phyloP scores from a whole-genome alignment of 2,797 vertebrate genomes.

The Garrulus glandarius region DNA sequence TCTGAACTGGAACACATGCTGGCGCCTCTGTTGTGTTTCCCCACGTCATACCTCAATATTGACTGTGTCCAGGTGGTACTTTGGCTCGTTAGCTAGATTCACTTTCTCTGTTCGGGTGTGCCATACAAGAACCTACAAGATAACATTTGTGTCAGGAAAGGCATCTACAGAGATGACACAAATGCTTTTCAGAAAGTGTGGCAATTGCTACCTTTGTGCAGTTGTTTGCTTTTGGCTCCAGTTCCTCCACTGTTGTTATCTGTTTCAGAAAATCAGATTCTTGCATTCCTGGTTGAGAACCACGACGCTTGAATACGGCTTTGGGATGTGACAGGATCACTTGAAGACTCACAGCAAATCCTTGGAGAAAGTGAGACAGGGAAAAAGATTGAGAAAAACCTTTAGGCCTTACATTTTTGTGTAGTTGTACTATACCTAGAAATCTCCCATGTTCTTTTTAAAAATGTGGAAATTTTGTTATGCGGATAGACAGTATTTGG shows the following conservation, averaged over 20 bases:
- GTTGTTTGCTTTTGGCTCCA: constrained; percentile 96
- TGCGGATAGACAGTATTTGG: background rate
- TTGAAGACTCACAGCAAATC: constrained; percentile 95
- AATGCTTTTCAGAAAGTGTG: background rate
- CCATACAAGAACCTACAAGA: constrained; percentile 93
- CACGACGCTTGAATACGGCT: constrained; percentile 92
- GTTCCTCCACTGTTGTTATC: constrained; percentile 92
- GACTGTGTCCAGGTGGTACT: constrained; percentile 88
- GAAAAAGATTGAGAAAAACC: background rate
- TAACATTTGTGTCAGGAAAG: background rate
- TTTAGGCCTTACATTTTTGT: background rate
- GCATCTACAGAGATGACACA: fast-evolving
- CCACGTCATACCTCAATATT: constrained; percentile 88
- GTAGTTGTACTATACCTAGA: background rate
- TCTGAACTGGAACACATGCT: background rate
- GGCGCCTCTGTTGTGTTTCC: background rate
- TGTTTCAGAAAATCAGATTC: constrained; percentile 98
- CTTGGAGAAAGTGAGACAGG: constrained; percentile 63
- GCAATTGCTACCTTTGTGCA: constrained; percentile 87
- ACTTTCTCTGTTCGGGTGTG: constrained; percentile 98
- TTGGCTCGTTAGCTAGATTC: constrained; percentile 92
- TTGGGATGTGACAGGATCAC: constrained; percentile 91
- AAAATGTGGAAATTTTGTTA: background rate
- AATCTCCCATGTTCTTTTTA: background rate
- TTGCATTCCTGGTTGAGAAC: constrained; percentile 98